Conservation (phyloP, 1,140 invertebrate species). For the Paralvinella palmiformis region DNA sequence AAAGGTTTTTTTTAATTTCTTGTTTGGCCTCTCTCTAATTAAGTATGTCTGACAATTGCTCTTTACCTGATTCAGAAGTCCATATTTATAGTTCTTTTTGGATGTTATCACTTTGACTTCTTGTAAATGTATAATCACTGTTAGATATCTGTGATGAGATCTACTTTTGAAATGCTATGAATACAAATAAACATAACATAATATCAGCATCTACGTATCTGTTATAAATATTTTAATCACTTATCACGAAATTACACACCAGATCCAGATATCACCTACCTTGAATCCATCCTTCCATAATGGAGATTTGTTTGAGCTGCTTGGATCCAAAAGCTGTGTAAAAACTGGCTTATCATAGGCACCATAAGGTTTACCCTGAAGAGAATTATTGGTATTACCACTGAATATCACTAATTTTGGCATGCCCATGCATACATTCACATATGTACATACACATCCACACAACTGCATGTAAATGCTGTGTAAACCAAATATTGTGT, state of each 20-base stretch:
- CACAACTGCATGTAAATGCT: not conserved
- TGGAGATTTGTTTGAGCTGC: not conserved
- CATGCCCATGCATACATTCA: not conserved
- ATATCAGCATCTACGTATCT: no score
- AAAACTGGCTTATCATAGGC: not conserved
- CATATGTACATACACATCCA: not conserved
- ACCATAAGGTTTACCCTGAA: not conserved
- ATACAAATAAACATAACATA: not conserved
- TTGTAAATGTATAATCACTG: conserved; percentile 13
- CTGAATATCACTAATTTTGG: not conserved
- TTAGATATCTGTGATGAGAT: conserved; percentile 2
- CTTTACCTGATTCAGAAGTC: not conserved
- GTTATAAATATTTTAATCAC: not conserved
- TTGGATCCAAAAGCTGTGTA: not conserved
- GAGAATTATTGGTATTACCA: not conserved
- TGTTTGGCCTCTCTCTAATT: not conserved
- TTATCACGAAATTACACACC: not conserved
- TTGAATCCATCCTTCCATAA: not conserved
- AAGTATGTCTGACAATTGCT: not conserved
- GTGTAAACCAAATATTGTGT: not conserved
- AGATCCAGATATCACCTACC: not conserved
- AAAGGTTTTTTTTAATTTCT: not conserved
- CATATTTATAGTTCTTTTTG: not conserved
- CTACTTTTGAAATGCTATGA: conserved; percentile 3
- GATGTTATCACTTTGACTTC: not conserved